These are phyloP conservation scores for Acleris literana DNA, from an alignment of 2,888 invertebrate genomes.

Conservation along the genomic window DNA sequence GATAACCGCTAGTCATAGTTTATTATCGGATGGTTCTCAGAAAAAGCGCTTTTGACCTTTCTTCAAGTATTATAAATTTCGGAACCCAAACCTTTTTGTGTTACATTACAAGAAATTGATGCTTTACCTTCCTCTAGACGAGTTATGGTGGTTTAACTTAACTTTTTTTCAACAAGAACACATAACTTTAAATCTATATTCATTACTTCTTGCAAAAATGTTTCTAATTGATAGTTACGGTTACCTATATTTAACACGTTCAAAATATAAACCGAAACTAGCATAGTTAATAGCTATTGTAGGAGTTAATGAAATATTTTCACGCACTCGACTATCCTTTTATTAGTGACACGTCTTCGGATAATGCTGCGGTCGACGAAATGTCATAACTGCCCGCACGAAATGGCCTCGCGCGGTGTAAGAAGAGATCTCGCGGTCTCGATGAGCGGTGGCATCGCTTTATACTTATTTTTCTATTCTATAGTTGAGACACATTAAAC, in stretches of 20 bases:
- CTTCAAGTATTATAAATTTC: too few species aligned
- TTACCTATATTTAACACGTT: background rate
- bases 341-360: slow-evolving; percentile 26
- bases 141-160: too few species aligned
- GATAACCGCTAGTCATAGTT: too few species aligned
- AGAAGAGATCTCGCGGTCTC: slow-evolving; percentile 23
- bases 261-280: background rate
- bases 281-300: background rate
- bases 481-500: slow-evolving; percentile 52
- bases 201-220: too few species aligned
- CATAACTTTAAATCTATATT: too few species aligned
- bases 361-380: slow-evolving; percentile 29
- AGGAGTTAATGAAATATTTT: slow-evolving; percentile 2
- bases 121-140: too few species aligned
- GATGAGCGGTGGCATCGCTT: slow-evolving; percentile 9
- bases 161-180: too few species aligned
- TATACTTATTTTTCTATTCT: slow-evolving; percentile 36
- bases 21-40: too few species aligned
- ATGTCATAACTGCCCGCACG: slow-evolving; percentile 27
- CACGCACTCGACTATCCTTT: slow-evolving; percentile 17
- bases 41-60: too few species aligned
- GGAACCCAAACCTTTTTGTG: too few species aligned
- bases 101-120: too few species aligned
- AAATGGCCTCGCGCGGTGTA: slow-evolving; percentile 17
- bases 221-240: background rate